Evolutionary conservation across 2,797 vertebrate species (phyloP), one percentile per base, ranked within the genome.

Genomic region (Erethizon dorsatum): DNA sequence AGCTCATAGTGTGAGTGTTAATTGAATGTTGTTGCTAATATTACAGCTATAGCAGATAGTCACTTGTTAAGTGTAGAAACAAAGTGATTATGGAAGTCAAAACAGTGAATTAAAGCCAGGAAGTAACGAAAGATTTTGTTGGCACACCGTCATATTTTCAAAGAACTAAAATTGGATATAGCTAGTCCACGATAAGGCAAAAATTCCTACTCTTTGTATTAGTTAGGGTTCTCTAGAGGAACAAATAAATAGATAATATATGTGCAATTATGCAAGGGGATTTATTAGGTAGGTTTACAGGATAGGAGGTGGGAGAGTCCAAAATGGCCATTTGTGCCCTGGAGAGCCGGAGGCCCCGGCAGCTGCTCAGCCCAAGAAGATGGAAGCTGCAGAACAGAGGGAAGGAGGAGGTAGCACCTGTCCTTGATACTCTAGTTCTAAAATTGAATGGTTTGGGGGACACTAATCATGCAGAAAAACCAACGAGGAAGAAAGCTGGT

Each of bases 21-120:
- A 97, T 95, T 92, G 92, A 96, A 95, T 94, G 65, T 83, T 97
- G 88, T 83, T 97, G 90, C 79, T 97, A 95, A 91, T 94, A 87
- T 57, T 84, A 80, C 73, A 88, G 37, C 6, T 88, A n/a, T 88
- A 85, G 73, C 47, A 84, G 61, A 93, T 18, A 97, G 47, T 82
- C 63, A 89, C 96, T 92, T 91, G 33, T 75, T 96, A 93, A 95
- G 33, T 90, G 33, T 71, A 94, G 80, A 96, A 96, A 88, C 90
- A 96, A 92, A 92, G 83, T 90, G 52, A 95, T 88, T 93, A 45
- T 91, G 50, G 47, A 90, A 97, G 85, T 96, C 78, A 95, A 97
- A 97, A 90, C n/a, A 92, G 54, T 65, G 78, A 95, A 94, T 92
- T 96, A 92, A 94, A 93, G 77, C 4, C 80, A 61, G 31, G 45